phyloP scores from a whole-genome alignment of 2,113 vertebrate species.

The Ptyas mucosa region DNA sequence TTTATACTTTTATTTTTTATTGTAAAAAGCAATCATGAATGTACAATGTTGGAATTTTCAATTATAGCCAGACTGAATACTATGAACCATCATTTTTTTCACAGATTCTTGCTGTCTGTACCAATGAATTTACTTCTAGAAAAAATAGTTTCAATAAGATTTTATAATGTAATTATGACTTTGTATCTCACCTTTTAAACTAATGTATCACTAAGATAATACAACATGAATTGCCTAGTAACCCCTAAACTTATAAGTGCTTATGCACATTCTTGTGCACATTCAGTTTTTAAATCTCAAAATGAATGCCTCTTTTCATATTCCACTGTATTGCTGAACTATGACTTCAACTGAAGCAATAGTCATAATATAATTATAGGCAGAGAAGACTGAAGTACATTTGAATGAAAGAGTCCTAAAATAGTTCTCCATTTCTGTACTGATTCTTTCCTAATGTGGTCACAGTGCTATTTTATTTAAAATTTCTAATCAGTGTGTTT shows the following conservation, averaged over 20 bases:
- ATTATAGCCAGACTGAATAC: not conserved
- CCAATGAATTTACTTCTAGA: not conserved
- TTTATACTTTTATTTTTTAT: not conserved
- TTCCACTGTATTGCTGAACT: constrained; percentile 17
- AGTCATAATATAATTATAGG: constrained; percentile 18
- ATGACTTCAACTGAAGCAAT: constrained; percentile 20
- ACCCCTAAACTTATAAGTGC: not conserved
- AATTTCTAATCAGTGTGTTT: not conserved
- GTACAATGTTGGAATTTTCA: not conserved
- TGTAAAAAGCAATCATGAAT: constrained; percentile 3
- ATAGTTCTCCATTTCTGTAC: constrained; percentile 30
- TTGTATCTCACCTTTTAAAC: not conserved
- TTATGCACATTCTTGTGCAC: no score
- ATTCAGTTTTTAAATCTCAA: not conserved
- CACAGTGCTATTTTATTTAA: constrained; percentile 25
- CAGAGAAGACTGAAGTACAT: constrained; percentile 10
- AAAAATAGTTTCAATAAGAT: constrained; percentile 10
- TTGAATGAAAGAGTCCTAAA: constrained; percentile 45
- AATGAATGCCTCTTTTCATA: constrained; percentile 12
- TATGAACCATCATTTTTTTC: not conserved
- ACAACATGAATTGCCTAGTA: not conserved
- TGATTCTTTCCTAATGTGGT: constrained; percentile 23
- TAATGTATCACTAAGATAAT: not conserved
- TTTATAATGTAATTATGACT: not conserved
- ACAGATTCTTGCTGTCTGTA: not conserved